Percentiles rank a stretch among this genome's conserved stretches.
These are phyloP conservation scores for Cryptus viduatorius DNA, from an alignment of 2,888 invertebrate species.

Conservation along the genomic window DNA sequence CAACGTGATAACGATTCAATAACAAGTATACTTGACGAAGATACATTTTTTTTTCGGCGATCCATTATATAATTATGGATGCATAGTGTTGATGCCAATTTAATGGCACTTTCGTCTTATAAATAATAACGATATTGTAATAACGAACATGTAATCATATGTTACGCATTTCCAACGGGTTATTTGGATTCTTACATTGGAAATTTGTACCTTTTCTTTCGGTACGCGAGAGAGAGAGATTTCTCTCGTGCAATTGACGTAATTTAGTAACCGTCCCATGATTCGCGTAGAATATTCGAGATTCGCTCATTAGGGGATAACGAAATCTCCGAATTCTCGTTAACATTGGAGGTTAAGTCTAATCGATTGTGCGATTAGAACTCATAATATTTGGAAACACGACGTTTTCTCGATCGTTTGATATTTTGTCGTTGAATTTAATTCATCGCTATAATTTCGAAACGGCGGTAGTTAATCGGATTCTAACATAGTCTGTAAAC, in stretches of 20 bases:
- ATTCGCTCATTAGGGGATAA: not conserved
- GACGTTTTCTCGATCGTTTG: not conserved
- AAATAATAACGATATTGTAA: slow-evolving; percentile 1
- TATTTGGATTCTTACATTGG: not conserved
- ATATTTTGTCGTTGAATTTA: not conserved
- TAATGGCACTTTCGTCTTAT: not conserved
- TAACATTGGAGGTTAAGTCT: no score
- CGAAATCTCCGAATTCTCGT: not conserved
- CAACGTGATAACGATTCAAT: no score
- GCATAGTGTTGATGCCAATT: slow-evolving; percentile 12
- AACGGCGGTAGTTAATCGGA: not conserved
- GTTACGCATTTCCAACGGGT: not conserved
- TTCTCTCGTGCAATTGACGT: not conserved
- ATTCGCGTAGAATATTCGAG: not conserved
- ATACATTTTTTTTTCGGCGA: not conserved
- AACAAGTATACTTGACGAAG: no score
- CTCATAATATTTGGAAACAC: no score
- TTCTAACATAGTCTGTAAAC: not conserved
- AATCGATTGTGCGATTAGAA: no score
- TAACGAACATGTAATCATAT: no score
- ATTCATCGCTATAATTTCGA: not conserved
- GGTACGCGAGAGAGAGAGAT: not conserved
- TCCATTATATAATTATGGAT: not conserved
- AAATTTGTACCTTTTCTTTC: not conserved
- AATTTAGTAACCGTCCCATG: not conserved